Base-by-base conservation (phyloP, 2,113 vertebrate genomes). In the Perca schrenkii region DNA sequence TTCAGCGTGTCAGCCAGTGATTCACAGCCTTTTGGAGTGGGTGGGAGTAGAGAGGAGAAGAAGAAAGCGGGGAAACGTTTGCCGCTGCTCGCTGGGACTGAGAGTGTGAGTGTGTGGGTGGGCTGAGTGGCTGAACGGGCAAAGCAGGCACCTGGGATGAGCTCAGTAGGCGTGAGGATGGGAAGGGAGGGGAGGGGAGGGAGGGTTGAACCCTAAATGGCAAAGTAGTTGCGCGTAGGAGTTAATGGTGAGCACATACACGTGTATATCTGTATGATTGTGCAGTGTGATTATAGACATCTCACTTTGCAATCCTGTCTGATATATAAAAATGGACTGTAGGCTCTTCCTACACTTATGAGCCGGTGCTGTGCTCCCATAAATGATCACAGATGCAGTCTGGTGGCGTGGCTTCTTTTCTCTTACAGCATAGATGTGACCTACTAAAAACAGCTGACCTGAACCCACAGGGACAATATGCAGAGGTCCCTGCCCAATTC, bases 111-210 rank as follows among this genome's bases (percentile, higher is more conserved):
- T 79, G 92, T 77, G 95, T 96, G 94, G 93, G 95, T 87, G 94
- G 90, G 92, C 82, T 70, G 90, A 93, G 93, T 90, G 94, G 84
- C 89, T 91, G 80, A 93, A 80, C 85, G 68, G 92, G 91, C 92
- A 88, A 86, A 92, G 82, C 85, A 82, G 88, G 91, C 94, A 95
- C 94, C 95, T 94, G 94, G 93, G 93, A 94, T 84, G 93, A 93
- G 93, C 90, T 90, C 83, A 88, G 90, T 93, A 76, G 91, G 91
- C 83, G 90, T 83, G 58, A 70, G 89, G 84, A 78, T 36, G 77
- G 80, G 58, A 74, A 52, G 79, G 54, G 67, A 74, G 73, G 58
- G 50, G 57, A 22, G 50, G 31, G 46, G 28, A 53, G 61, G 31
- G 15, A 77, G 78, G 85, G 83, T 68, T 90, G 86, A 93, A 88